Evolutionary conservation across 2,888 invertebrate genomes (phyloP), one percentile per base, ranked within the genome.

Genomic region (Lithosia quadra): DNA sequence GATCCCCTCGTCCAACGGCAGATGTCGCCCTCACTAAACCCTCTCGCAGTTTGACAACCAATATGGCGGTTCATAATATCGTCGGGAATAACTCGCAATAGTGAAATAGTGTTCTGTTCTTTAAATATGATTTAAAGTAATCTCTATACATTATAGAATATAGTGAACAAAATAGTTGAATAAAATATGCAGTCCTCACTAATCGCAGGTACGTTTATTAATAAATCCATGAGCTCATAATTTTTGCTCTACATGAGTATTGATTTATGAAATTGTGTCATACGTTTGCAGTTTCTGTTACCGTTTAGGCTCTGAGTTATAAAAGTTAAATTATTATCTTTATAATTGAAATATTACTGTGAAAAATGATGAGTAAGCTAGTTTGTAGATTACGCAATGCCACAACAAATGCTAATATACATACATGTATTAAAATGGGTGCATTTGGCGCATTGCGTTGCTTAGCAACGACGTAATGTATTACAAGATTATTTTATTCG

Each of bases 371-470:
- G 58, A 39, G 58, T 43, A 53, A 63, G 28, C 13, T 53, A 18
- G 7, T 36, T 22, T 55, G 43, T 11, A 69, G 65, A 76, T 82
- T 83, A 82, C 78, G 81, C 79, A 83, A 84, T 80, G 75, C 71
- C 67, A 75, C 36, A 72, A 74, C 63, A 79, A 77, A 79, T 75
- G 69, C 49, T n/a, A 57, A 58, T 33, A n/a, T 24, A 63, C 74
- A 77, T 81, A 79, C 77, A 80, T 79, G 76, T 79, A 67, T 72
- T 70, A 77, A 81, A 84, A 86, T 83, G 86, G 85, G 86, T 90
- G 91, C 91, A 87, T 86, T 88, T 90, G 86, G 87, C 90, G 92
- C 91, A 92, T 85, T 88, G 84, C 84, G 93, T 93, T 92, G 90
- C 93, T 81, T 86, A 88, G 94, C 91, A 93, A 93, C 92, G 79